Evolutionary conservation across 1,140 invertebrate genomes (phyloP).

Genomic region (Procambarus clarkii): DNA sequence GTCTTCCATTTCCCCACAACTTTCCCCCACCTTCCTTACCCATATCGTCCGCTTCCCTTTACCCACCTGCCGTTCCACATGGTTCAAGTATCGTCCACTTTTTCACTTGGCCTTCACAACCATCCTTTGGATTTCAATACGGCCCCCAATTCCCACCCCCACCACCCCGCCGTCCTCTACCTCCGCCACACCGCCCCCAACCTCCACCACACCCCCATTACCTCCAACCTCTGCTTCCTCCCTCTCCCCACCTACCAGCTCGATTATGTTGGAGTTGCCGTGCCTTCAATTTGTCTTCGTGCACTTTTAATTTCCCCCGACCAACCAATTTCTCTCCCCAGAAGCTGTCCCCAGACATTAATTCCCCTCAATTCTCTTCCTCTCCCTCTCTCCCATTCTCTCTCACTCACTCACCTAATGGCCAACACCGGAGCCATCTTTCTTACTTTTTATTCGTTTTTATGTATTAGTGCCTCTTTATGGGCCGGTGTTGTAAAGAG

Average conservation of each 20-base stretch:
- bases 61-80: too few species aligned
- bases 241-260: background rate
- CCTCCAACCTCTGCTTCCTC: background rate
- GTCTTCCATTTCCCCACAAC: too few species aligned
- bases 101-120: too few species aligned
- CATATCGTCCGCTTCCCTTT: too few species aligned
- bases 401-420: background rate
- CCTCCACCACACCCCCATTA: background rate
- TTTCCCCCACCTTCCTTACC: too few species aligned
- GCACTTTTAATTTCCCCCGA: background rate
- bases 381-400: background rate
- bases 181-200: background rate
- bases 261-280: background rate
- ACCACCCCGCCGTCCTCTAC: background rate
- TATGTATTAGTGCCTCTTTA: background rate
- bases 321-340: conserved; percentile 11
- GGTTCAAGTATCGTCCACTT: too few species aligned
- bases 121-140: too few species aligned
- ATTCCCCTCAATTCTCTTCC: background rate
- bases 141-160: too few species aligned
- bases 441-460: background rate
- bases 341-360: conserved; percentile 2
- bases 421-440: background rate
- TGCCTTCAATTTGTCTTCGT: conserved; percentile 14
- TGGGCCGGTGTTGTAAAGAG: background rate